Evolutionary conservation across 1,140 invertebrate genomes (phyloP).

Genomic region (Lepidurus apus): DNA sequence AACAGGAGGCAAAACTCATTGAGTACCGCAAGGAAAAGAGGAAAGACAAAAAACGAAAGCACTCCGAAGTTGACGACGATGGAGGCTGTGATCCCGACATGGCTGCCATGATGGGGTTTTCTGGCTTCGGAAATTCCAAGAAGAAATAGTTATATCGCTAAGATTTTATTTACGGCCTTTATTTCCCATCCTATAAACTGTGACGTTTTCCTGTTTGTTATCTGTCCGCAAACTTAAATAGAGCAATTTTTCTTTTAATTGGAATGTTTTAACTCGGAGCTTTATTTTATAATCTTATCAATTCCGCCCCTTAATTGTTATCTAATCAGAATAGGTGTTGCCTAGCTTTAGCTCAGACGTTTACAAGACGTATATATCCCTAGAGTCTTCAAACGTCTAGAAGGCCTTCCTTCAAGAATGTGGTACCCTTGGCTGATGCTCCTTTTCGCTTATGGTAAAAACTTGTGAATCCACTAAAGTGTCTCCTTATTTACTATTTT

Average conservation of each 20-base stretch:
- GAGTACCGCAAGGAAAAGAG: conserved; percentile 85
- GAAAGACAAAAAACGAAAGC: conserved; percentile 83
- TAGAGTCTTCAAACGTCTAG: no score
- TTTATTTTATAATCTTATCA: no score
- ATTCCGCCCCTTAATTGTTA: no score
- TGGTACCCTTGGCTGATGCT: not conserved
- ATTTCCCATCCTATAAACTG: no score
- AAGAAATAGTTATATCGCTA: conserved; percentile 48
- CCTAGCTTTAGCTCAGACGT: not conserved
- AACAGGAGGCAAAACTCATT: conserved; percentile 82
- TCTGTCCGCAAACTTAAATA: no score
- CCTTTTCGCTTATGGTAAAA: not conserved
- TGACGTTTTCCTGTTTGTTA: no score
- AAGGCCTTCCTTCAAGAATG: not conserved
- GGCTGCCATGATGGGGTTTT: conserved; percentile 94
- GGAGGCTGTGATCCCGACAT: conserved; percentile 61
- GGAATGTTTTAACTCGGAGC: no score
- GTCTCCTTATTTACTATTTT: not conserved
- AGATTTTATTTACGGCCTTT: no score
- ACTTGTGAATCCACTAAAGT: not conserved
- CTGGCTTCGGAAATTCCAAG: conserved; percentile 88
- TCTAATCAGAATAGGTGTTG: not conserved
- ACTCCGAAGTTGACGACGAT: conserved; percentile 60
- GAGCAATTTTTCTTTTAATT: no score
- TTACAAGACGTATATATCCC: not conserved